Evolutionary conservation across 64 coral and sea anemone species (phyloP).

Genomic region (Montipora capricornis): DNA sequence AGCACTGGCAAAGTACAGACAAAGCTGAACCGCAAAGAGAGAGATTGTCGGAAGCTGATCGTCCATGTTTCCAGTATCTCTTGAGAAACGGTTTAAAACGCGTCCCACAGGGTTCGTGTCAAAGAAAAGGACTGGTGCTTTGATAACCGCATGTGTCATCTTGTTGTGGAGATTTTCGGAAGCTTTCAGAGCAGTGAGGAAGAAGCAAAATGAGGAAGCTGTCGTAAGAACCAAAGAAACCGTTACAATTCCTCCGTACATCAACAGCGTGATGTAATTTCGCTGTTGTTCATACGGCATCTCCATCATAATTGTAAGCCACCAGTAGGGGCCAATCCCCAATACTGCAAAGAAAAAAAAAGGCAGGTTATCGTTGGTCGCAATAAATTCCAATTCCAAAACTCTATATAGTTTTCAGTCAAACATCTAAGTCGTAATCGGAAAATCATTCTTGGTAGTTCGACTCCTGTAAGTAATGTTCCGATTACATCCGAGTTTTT

Average conservation of each 20-base stretch:
- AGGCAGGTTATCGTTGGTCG: background rate
- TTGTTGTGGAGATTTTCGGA: constrained; percentile 69
- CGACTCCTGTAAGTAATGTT: no score
- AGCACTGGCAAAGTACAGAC: background rate
- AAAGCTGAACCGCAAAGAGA: background rate
- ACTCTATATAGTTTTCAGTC: no score
- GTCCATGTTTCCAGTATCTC: constrained; percentile 72
- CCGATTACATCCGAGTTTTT: no score
- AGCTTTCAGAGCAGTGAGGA: constrained; percentile 36
- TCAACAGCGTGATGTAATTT: background rate
- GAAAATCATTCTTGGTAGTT: no score
- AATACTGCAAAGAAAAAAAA: background rate
- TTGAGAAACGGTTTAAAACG: constrained; percentile 82
- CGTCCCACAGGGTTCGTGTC: constrained; percentile 74
- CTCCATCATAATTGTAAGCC: constrained; percentile 37
- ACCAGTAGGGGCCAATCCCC: constrained; percentile 34
- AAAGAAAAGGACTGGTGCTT: constrained; percentile 69
- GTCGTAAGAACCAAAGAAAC: constrained; percentile 14
- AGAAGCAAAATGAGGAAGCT: constrained; percentile 3
- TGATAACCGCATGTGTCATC: constrained; percentile 60
- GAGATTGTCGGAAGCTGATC: constrained; percentile 15
- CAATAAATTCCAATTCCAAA: background rate
- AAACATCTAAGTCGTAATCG: no score
- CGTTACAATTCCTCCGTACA: constrained; percentile 42
- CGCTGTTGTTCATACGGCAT: constrained; percentile 40